Percentiles rank a stretch among this genome's conserved stretches.
These are phyloP conservation scores for Sapajus apella DNA, from an alignment of 2,113 vertebrate species.

Conservation along the genomic window DNA sequence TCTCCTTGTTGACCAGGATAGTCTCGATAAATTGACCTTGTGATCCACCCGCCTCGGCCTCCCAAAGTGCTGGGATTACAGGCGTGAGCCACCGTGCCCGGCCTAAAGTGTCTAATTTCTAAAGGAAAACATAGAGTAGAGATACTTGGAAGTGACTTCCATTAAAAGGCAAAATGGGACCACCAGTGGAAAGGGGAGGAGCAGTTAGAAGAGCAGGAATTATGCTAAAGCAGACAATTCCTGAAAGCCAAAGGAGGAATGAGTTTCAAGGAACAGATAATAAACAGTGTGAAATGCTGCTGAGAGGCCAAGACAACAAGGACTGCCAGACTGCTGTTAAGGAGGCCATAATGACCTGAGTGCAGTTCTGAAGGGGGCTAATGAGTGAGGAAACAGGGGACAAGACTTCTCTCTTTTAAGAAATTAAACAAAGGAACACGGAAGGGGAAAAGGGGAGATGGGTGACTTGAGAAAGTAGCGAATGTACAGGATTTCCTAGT, in stretches of 20 bases:
- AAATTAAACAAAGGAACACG: background rate
- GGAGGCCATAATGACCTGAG: background rate
- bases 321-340: background rate
- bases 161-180: slow-evolving; percentile 55
- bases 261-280: background rate
- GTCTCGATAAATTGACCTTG: too few species aligned
- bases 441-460: background rate
- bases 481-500: background rate
- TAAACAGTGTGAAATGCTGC: background rate
- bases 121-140: background rate
- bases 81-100: too few species aligned
- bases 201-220: background rate
- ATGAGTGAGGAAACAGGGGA: background rate
- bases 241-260: background rate
- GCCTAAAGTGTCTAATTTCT: slow-evolving; percentile 19
- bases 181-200: slow-evolving; percentile 43
- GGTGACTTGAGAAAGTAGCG: background rate
- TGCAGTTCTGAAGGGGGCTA: background rate
- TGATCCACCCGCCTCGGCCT: too few species aligned
- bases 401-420: background rate
- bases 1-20: too few species aligned
- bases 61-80: too few species aligned
- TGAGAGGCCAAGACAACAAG: background rate
- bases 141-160: slow-evolving; percentile 33
- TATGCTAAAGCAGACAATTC: background rate